Percentiles rank a stretch among this genome's conserved stretches.
Conservation (phyloP, 2,888 invertebrate genomes). For the Cordilura impudica region DNA sequence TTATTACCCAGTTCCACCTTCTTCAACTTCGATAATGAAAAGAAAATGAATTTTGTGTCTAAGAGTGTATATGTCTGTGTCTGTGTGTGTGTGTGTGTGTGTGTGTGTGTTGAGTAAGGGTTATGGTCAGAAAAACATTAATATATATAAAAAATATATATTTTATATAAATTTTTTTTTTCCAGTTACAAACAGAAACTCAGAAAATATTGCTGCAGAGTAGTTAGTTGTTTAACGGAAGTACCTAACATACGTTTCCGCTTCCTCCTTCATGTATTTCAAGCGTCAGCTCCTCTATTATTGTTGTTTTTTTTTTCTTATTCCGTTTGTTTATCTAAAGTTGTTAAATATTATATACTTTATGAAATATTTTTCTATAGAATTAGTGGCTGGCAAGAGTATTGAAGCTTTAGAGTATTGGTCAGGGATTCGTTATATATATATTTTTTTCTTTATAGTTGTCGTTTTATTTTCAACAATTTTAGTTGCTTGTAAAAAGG, state of each 20-base stretch:
- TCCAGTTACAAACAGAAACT: neutral
- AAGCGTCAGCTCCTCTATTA: neutral
- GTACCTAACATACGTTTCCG: constrained; percentile 74
- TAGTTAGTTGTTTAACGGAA: constrained; percentile 66
- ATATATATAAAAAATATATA: no score
- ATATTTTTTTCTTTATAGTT: constrained; percentile 4
- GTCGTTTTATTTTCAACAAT: constrained; percentile 10
- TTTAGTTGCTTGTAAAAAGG: constrained; percentile 42
- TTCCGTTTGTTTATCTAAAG: constrained; percentile 9
- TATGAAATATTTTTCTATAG: constrained; percentile 5
- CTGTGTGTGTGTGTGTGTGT: neutral
- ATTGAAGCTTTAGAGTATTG: constrained; percentile 1
- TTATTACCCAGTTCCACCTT: constrained; percentile 42
- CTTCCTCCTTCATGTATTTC: constrained; percentile 65
- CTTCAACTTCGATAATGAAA: no score
- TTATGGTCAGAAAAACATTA: neutral
- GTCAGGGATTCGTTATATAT: constrained; percentile 14
- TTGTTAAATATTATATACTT: constrained; percentile 33
- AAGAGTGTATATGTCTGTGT: no score
- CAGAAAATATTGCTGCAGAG: constrained; percentile 15
- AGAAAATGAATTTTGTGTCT: no score
- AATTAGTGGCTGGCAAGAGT: neutral
- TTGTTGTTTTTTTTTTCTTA: neutral
- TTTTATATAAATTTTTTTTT: neutral
- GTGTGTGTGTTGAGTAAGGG: neutral